Evolutionary conservation across 2,113 vertebrate species (phyloP).

Genomic region (Elephantulus edwardii): DNA sequence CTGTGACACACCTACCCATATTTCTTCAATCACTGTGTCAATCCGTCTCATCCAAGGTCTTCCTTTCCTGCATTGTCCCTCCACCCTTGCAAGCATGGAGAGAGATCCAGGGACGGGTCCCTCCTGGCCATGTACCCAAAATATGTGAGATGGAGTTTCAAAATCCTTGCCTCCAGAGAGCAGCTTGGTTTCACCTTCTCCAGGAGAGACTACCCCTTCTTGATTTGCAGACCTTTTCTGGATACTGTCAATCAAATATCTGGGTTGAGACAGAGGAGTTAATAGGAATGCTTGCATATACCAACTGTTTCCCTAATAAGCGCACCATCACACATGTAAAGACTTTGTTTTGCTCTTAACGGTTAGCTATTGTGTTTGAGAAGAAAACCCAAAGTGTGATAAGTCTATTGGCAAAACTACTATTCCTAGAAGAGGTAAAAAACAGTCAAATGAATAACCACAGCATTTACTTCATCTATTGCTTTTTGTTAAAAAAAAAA

Average conservation of each 20-base stretch:
- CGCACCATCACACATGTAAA: neutral
- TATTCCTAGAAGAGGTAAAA: neutral
- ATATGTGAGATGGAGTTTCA: no score
- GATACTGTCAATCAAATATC: neutral
- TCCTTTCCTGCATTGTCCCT: no score
- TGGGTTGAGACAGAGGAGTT: neutral
- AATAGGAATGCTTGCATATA: neutral
- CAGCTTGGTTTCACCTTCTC: no score
- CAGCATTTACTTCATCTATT: slow-evolving; percentile 3
- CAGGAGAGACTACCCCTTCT: neutral
- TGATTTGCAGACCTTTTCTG: neutral
- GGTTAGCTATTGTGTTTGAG: neutral
- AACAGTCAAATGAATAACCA: no score
- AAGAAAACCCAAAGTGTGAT: neutral
- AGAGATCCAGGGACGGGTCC: no score
- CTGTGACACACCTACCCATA: no score
- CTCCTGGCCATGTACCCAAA: no score
- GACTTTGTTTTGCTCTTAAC: neutral
- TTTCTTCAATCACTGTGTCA: no score
- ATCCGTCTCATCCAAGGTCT: no score
- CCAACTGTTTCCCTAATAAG: neutral
- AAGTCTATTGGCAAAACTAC: neutral
- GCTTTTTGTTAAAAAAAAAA: neutral
- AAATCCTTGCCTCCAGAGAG: no score
- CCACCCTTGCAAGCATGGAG: no score